Base-by-base conservation (phyloP, 2,797 vertebrate genomes). In the Notolepis coatsorum region DNA sequence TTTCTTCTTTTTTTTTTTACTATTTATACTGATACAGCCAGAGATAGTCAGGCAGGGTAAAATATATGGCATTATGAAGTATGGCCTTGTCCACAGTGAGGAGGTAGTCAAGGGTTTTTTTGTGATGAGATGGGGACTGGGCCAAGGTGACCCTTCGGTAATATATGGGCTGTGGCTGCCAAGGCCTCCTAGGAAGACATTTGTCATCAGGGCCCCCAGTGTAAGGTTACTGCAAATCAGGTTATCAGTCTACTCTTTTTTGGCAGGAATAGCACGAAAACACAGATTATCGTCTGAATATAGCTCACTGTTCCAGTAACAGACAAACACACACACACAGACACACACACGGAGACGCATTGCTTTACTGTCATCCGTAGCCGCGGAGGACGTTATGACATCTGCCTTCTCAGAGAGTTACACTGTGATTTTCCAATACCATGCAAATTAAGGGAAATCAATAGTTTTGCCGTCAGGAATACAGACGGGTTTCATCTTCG, bases 101-200 rank as follows among this genome's bases (percentile, higher is more conserved):
- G 78, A 70, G 68, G 80, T 76, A 84, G 82, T 76, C 80, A 87
- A 82, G 3, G n/a, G 75, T 79, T 85, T 65, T 84, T 86, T 84
- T 87, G 86, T 87, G 91, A 91, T 86, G 85, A 88, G 85, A 89
- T 74, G 77, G 82, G 76, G 82, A 86, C 54, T n/a, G 42, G 64
- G 77, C 82, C 87, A 93, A 92, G 89, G 91, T 93, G 91, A 92
- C 91, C 87, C 79, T 31, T 83, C 68, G 4, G 68, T 91, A 90
- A 92, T 89, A 91, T 91, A 92, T 91, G 88, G 81, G 80, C 73
- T 84, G 63, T 46, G 38, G 76, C 85, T 90, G 91, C 88, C 89
- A 93, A 87, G 86, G 87, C 90, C 88, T 88, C 87, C 82, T 79
- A 90, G 88, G 85, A 91, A 88, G 80, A 59, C 81, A 91, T 92